phyloP scores from a whole-genome alignment of 2,888 invertebrate species.

The Chymomyza fuscimana region DNA sequence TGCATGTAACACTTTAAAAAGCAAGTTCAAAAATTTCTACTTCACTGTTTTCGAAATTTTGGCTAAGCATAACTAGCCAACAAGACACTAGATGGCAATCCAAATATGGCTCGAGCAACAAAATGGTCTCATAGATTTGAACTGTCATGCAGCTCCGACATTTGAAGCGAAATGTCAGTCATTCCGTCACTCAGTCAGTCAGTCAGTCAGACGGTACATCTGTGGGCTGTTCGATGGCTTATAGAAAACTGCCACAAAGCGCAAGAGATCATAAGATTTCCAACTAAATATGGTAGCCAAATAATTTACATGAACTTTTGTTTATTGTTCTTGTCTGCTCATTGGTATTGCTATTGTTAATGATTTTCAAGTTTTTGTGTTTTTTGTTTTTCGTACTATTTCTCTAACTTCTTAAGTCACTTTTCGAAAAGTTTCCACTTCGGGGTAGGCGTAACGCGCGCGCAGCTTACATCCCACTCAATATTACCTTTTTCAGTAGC shows the following conservation, averaged over 20 bases:
- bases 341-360: slow-evolving; percentile 37
- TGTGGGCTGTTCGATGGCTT: slow-evolving; percentile 33
- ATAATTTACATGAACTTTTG: slow-evolving; percentile 70
- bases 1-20: neutral
- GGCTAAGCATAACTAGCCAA: no score
- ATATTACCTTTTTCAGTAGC: slow-evolving; percentile 64
- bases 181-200: slow-evolving; percentile 20
- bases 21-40: neutral
- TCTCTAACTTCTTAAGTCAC: slow-evolving; percentile 26
- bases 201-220: slow-evolving; percentile 16
- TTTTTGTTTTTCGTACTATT: slow-evolving; percentile 41
- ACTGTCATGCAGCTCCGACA: slow-evolving; percentile 68
- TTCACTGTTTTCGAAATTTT: neutral
- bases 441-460: slow-evolving; percentile 65
- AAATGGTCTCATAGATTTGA: slow-evolving; percentile 66
- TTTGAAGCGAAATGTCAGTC: slow-evolving; percentile 73
- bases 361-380: slow-evolving; percentile 60
- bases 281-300: slow-evolving; percentile 73
- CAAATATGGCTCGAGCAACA: slow-evolving; percentile 58
- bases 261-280: slow-evolving; percentile 59
- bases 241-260: slow-evolving; percentile 31
- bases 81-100: neutral
- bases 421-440: slow-evolving; percentile 16
- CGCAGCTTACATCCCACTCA: slow-evolving; percentile 61
- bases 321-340: slow-evolving; percentile 53